These are phyloP conservation scores for Apis dorsata DNA, from an alignment of 1,140 invertebrate species.

Conservation along the genomic window DNA sequence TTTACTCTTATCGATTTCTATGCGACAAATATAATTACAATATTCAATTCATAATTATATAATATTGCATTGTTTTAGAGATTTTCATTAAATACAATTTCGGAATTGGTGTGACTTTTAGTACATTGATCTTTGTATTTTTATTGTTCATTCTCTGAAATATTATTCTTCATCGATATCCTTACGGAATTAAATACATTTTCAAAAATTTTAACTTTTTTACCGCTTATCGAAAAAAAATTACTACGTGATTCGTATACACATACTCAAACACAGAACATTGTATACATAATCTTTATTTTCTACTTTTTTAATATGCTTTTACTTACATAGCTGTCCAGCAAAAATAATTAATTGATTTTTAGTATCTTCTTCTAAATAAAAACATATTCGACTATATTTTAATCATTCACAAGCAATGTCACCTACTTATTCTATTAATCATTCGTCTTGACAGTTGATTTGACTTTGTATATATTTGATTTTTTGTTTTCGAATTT, in stretches of 20 bases:
- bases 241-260: neutral
- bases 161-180: constrained; percentile 53
- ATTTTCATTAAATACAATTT: constrained; percentile 81
- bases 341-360: too few species aligned
- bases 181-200: constrained; percentile 60
- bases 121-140: constrained; percentile 41
- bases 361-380: too few species aligned
- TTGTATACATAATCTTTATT: too few species aligned
- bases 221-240: neutral
- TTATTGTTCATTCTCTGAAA: constrained; percentile 55
- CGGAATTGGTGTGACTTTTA: constrained; percentile 75
- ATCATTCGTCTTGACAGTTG: too few species aligned
- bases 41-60: constrained; percentile 50
- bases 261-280: too few species aligned
- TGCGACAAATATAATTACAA: constrained; percentile 11
- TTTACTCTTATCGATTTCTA: constrained; percentile 77
- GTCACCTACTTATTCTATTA: too few species aligned
- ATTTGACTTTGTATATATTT: too few species aligned
- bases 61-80: constrained; percentile 75
- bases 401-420: too few species aligned
- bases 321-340: too few species aligned
- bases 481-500: too few species aligned
- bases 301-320: too few species aligned
- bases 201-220: constrained; percentile 36
- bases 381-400: too few species aligned